These are phyloP conservation scores for Chaenodraco wilsoni DNA, from an alignment of 2,797 vertebrate genomes.

Conservation along the genomic window DNA sequence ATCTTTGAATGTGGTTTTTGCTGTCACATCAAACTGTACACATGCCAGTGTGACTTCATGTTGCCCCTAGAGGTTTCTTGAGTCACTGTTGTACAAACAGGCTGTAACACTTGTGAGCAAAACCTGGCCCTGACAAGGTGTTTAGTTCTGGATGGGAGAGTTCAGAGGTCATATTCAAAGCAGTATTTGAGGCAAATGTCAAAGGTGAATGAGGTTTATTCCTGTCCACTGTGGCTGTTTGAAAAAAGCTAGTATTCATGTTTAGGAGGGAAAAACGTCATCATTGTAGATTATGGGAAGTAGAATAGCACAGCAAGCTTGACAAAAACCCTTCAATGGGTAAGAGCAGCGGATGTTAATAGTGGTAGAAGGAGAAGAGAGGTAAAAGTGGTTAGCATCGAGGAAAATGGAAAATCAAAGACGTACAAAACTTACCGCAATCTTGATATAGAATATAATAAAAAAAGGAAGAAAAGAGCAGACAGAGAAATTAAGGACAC, in stretches of 20 bases:
- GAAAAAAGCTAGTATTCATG: conserved; percentile 28
- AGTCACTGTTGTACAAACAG: conserved; percentile 13
- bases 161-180: conserved; percentile 54
- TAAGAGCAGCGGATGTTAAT: conserved; percentile 68
- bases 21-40: conserved; percentile 10
- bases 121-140: conserved; percentile 29
- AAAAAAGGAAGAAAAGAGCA: conserved; percentile 88
- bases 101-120: conserved; percentile 55
- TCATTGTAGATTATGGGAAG: conserved; percentile 55
- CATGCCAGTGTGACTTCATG: conserved; percentile 20
- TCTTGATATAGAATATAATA: conserved; percentile 87
- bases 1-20: conserved; percentile 26
- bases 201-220: conserved; percentile 59
- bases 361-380: conserved; percentile 61
- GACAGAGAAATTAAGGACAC: conserved; percentile 88
- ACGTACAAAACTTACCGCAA: conserved; percentile 92
- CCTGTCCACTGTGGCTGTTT: conserved; percentile 16
- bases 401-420: conserved; percentile 58
- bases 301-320: conserved; percentile 72
- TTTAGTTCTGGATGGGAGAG: conserved; percentile 56
- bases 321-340: conserved; percentile 49
- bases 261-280: conserved; percentile 31
- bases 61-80: conserved; percentile 39
- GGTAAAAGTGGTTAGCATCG: conserved; percentile 61
- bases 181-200: conserved; percentile 45